Base-by-base conservation (phyloP, 2,888 invertebrate species). In the Polydrusus pterygomalis region DNA sequence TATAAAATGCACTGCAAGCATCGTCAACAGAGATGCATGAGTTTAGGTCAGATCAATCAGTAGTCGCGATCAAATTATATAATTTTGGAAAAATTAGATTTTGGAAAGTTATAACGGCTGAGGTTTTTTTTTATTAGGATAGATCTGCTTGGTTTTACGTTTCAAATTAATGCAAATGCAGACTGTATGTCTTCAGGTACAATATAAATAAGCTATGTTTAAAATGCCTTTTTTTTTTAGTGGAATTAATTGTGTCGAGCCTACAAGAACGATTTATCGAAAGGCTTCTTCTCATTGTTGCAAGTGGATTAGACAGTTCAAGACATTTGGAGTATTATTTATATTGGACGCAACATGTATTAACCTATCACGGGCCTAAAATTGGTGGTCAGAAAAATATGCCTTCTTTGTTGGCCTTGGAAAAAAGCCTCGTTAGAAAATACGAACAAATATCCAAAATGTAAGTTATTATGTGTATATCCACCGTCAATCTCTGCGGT, bases 311-410 rank as follows among this genome's bases (percentile, higher is more conserved):
- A 20, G 96, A 96, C 81, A 90, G 90, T 40, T 94, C 96, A 0
- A 90, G 91, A 0, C 98, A 98, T 84, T 85, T 99, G 51, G 96
- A 98, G 83, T 97, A 96, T 85, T 95, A 98, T 85, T 88, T 97
- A 45, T 87, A 91, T 56, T 98, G 97, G 97, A 89, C 93, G 47
- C 91, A 92, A 80, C 87, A 89, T 15, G 86, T 97, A 2, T 86
- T 98, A 45, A 92, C 91, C 0, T 86, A 87, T 43, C 93, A 93
- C 84, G 93, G 93, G 9, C 89, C 91, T 0, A 87, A 84, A 80
- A 86, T 90, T 77, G 86, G 89, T 85, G 79, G 78, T 0, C 80
- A 90, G 82, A 88, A 92, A 84, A 90, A 93, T 77, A 89, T 93
- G 88, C 90, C 93, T 47, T 90, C 91, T 0, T 86, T 97, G 10